Conservation (phyloP, 1,140 invertebrate genomes). For the Drosophila punjabiensis region DNA sequence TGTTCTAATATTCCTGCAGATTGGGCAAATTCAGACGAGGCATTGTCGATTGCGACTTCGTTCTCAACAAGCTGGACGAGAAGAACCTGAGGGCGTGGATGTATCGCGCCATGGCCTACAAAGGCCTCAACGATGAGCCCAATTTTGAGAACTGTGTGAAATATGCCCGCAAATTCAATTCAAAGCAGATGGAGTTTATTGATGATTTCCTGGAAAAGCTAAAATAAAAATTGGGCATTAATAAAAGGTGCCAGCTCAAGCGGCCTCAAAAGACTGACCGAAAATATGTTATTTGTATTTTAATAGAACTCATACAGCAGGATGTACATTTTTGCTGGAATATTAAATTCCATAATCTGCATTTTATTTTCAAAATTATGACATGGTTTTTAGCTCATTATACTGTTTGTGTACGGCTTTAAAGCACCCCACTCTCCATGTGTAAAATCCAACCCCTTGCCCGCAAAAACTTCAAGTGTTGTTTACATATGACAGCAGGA, state of each 20-base stretch:
- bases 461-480: conserved; percentile 49
- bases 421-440: background rate
- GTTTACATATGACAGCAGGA: conserved; percentile 78
- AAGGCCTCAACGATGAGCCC: conserved; percentile 70
- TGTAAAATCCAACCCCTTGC: conserved; percentile 15
- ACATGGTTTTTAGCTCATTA: conserved; percentile 18
- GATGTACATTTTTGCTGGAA: background rate
- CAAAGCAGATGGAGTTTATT: conserved; percentile 80
- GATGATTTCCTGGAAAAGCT: conserved; percentile 71
- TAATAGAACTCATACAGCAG: background rate
- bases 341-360: background rate
- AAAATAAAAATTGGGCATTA: too few relatives aligned
- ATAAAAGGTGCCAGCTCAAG: background rate
- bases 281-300: background rate
- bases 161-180: conserved; percentile 85
- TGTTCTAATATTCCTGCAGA: conserved; percentile 40
- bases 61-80: conserved; percentile 83
- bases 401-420: conserved; percentile 38
- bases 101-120: conserved; percentile 82
- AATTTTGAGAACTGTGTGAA: conserved; percentile 80
- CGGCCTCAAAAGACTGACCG: too few relatives aligned
- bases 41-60: conserved; percentile 83
- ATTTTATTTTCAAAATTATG: conserved; percentile 12
- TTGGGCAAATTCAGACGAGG: conserved; percentile 71
- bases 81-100: conserved; percentile 83